Conservation (phyloP, 2,888 invertebrate species). For the Eupithecia inturbata region DNA sequence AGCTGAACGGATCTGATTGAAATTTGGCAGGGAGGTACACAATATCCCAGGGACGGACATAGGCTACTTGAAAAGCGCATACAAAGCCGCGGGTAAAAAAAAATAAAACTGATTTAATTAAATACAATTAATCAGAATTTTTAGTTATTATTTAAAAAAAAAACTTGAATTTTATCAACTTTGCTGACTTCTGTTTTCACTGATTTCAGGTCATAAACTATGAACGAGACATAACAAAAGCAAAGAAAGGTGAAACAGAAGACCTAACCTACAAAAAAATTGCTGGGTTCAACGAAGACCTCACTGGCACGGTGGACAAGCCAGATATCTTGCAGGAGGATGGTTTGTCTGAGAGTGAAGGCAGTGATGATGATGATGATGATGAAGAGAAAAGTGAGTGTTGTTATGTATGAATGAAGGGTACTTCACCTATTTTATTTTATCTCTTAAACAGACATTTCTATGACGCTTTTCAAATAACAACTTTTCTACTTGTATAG, state of each 20-base stretch:
- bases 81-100: no score
- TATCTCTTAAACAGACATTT: not conserved
- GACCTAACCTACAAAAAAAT: slow-evolving; percentile 94
- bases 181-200: not conserved
- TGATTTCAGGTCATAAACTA: slow-evolving; percentile 89
- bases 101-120: no score
- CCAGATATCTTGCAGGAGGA: slow-evolving; percentile 86
- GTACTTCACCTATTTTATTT: not conserved
- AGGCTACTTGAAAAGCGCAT: no score
- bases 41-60: no score
- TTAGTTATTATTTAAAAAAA: no score
- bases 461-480: no score
- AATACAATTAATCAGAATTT: no score
- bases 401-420: not conserved
- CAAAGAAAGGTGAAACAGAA: slow-evolving; percentile 88
- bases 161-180: no score
- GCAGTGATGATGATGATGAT: slow-evolving; percentile 60
- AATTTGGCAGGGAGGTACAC: no score
- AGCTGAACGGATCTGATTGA: no score
- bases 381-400: slow-evolving; percentile 50
- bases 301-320: slow-evolving; percentile 88
- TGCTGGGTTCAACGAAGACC: slow-evolving; percentile 91
- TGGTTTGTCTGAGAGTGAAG: slow-evolving; percentile 64
- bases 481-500: no score
- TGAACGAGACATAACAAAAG: slow-evolving; percentile 93